These are phyloP conservation scores for Amphimallon solstitiale DNA, from an alignment of 2,888 invertebrate genomes.

Conservation along the genomic window DNA sequence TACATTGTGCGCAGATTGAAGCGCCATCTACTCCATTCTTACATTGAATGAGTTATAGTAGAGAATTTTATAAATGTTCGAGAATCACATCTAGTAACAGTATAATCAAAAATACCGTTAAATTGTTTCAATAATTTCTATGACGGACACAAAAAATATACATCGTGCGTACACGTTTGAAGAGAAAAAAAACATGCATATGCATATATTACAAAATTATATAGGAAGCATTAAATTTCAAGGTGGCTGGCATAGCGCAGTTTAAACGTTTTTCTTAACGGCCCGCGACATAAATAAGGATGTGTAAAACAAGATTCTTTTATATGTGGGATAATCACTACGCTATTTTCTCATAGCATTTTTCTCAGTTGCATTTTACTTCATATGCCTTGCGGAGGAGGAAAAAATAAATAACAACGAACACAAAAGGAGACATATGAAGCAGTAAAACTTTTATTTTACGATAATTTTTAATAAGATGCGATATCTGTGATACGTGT, in stretches of 20 bases:
- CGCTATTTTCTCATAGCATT: slow-evolving; percentile 1
- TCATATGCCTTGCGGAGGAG: not conserved
- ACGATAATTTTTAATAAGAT: slow-evolving; percentile 19
- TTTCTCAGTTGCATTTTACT: slow-evolving; percentile 12
- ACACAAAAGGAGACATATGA: slow-evolving; percentile 12
- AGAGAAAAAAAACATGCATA: slow-evolving; percentile 3
- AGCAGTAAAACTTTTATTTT: slow-evolving; percentile 22
- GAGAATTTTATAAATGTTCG: too few relatives aligned
- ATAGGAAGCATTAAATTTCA: slow-evolving; percentile 31
- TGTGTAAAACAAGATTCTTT: slow-evolving; percentile 22
- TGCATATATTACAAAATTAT: slow-evolving; percentile 26
- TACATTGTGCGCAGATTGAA: too few relatives aligned
- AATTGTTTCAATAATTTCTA: too few relatives aligned
- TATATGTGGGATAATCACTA: slow-evolving; percentile 20
- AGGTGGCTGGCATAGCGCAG: slow-evolving; percentile 11
- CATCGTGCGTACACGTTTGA: not conserved
- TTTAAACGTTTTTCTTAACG: slow-evolving; percentile 8
- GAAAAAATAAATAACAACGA: slow-evolving; percentile 9
- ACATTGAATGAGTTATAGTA: too few relatives aligned
- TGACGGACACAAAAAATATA: too few relatives aligned
- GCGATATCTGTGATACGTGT: not conserved
- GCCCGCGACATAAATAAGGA: slow-evolving; percentile 30
- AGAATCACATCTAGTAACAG: too few relatives aligned
- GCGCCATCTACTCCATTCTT: too few relatives aligned
- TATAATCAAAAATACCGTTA: too few relatives aligned